Base-by-base conservation (phyloP, 1,140 invertebrate species). In the Tachypleus tridentatus region DNA sequence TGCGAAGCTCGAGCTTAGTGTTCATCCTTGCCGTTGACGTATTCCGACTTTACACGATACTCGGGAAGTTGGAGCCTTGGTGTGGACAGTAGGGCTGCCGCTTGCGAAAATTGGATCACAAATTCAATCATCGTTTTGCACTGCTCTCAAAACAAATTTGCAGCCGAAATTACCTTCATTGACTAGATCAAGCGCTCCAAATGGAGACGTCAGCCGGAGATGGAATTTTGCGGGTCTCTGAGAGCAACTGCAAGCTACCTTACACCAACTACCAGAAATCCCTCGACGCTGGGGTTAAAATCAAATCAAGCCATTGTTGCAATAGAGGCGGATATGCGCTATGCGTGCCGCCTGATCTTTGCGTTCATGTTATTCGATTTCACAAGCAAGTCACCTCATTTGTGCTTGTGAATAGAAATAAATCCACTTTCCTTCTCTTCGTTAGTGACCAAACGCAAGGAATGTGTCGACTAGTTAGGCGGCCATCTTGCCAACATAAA, bases 101-200 rank as follows among this genome's bases (percentile, higher is more conserved):
- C 56, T 29, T 57, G n/a, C 47, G 56, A 49, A 69, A 69, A 69
- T 69, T 69, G 64, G 63, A 69, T 69, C 67, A 66, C 59, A 65
- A 69, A 69, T 69, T 66, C 67, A 69, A 69, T 69, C 67, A 69
- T 69, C 67, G 64, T 66, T 66, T 66, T 69, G 64, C 61, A 66
- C 64, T 66, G 64, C 67, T 69, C 64, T 66, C 64, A 66, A 69
- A 69, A 66, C 64, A 69, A 69, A 69, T 69, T 69, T 69, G 64
- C 64, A 67, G 64, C 64, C 64, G 59, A 69, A 69, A 69, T 69
- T 69, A 63, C 62, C 67, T 69, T 66, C 64, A 69, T 67, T 67
- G 66, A 67, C 66, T 64, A 62, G 66, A 67, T 67, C 66, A 67
- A 64, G 66, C 61, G 53, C 61, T 67, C 66, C 66, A 64, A 67